phyloP scores from a whole-genome alignment of 2,797 vertebrate genomes.

The Melopsittacus undulatus region DNA sequence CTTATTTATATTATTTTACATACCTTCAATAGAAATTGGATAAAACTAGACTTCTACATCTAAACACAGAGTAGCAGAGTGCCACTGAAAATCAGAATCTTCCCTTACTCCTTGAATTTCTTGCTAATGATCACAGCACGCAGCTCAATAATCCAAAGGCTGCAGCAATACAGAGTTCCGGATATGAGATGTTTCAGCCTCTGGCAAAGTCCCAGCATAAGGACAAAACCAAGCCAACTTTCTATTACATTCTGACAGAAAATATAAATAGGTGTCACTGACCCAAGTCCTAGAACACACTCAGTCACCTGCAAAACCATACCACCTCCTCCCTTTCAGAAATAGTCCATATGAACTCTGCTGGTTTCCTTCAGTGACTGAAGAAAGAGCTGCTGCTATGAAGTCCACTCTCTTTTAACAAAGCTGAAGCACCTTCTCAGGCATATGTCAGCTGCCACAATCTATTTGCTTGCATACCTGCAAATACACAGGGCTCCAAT shows the following conservation, averaged over 20 bases:
- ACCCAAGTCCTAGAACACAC: not conserved
- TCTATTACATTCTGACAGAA: not conserved
- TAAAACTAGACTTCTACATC: not conserved
- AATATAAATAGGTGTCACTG: not conserved
- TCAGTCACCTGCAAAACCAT: not conserved
- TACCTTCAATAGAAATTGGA: not conserved
- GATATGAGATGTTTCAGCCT: not conserved
- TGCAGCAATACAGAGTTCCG: not conserved
- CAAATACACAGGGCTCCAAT: not conserved
- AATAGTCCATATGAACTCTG: not conserved
- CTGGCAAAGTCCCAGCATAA: not conserved
- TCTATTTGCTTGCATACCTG: not conserved
- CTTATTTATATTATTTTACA: not conserved
- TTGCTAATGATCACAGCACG: not conserved
- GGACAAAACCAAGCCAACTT: not conserved
- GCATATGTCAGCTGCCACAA: not conserved
- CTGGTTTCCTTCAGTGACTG: not conserved
- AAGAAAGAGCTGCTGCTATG: not conserved
- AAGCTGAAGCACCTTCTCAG: not conserved
- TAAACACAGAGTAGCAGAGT: not conserved
- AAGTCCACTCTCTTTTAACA: not conserved
- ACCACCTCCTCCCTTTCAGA: not conserved
- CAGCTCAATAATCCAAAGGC: not conserved
- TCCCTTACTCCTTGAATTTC: not conserved
- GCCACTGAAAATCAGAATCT: not conserved